These are phyloP conservation scores for Agriotes lineatus DNA, from an alignment of 2,888 invertebrate genomes.

Conservation along the genomic window DNA sequence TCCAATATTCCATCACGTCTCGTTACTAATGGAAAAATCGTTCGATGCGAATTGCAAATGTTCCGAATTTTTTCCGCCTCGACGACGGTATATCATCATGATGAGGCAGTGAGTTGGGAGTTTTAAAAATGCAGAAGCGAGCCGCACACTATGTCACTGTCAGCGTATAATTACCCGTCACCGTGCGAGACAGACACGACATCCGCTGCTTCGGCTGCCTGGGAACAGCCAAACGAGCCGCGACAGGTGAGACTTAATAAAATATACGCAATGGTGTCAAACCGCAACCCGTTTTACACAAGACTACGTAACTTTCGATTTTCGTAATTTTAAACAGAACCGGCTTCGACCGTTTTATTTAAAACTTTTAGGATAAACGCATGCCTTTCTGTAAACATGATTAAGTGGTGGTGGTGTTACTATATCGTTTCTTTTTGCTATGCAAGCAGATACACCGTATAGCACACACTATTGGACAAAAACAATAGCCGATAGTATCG, in stretches of 20 bases:
- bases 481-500: too few relatives aligned
- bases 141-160: conserved; percentile 66
- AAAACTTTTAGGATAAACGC: too few relatives aligned
- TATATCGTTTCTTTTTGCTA: too few relatives aligned
- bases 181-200: conserved; percentile 63
- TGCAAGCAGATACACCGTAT: too few relatives aligned
- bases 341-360: conserved; percentile 1
- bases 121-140: conserved; percentile 64
- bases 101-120: conserved; percentile 50
- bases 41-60: conserved; percentile 32
- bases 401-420: too few relatives aligned
- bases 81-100: conserved; percentile 46
- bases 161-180: conserved; percentile 66
- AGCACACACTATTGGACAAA: too few relatives aligned
- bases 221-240: conserved; percentile 63
- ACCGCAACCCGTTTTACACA: conserved; percentile 55
- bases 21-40: conserved; percentile 30
- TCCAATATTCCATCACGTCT: neutral
- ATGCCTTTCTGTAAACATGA: too few relatives aligned
- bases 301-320: conserved; percentile 37
- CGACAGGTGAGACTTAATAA: conserved; percentile 67
- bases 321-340: conserved; percentile 13
- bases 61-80: conserved; percentile 37
- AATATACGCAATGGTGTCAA: conserved; percentile 62
- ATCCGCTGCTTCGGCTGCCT: conserved; percentile 62